phyloP scores from a whole-genome alignment of 2,113 vertebrate species.

The Ceyx melanurus region DNA sequence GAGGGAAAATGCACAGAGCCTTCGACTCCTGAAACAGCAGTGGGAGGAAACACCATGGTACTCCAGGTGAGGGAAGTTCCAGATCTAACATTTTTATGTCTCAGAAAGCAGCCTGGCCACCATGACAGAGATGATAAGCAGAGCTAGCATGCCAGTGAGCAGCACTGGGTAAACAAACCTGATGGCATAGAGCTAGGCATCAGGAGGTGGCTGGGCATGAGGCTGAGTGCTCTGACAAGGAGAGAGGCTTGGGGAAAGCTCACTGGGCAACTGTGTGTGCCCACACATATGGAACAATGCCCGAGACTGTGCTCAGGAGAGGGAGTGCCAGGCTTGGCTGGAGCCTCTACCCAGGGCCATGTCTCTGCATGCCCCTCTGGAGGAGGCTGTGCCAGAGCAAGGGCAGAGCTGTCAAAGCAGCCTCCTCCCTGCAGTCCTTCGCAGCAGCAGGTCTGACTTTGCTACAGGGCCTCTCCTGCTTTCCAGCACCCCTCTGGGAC shows the following conservation, averaged over 20 bases:
- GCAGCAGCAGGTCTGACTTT: neutral
- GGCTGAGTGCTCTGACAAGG: neutral
- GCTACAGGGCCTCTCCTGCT: neutral
- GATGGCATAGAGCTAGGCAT: neutral
- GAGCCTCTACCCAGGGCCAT: neutral
- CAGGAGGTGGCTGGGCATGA: neutral
- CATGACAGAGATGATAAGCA: neutral
- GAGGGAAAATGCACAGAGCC: neutral
- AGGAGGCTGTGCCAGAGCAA: neutral
- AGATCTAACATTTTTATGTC: neutral
- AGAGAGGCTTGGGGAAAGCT: neutral
- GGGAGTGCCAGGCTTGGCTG: neutral
- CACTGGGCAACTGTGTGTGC: neutral
- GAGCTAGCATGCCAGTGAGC: neutral
- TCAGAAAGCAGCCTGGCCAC: neutral
- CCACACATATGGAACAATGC: rapidly evolving
- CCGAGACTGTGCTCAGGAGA: neutral
- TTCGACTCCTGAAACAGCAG: neutral
- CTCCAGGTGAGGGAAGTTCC: neutral
- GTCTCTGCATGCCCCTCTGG: neutral
- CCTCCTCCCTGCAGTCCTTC: rapidly evolving
- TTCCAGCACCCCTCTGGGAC: neutral
- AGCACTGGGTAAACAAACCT: neutral
- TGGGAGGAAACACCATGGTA: too few species aligned
- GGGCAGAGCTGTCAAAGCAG: neutral